Evolutionary conservation across 2,797 vertebrate species (phyloP), one percentile per base, ranked within the genome.

Genomic region (Schizopygopsis pylzovi): DNA sequence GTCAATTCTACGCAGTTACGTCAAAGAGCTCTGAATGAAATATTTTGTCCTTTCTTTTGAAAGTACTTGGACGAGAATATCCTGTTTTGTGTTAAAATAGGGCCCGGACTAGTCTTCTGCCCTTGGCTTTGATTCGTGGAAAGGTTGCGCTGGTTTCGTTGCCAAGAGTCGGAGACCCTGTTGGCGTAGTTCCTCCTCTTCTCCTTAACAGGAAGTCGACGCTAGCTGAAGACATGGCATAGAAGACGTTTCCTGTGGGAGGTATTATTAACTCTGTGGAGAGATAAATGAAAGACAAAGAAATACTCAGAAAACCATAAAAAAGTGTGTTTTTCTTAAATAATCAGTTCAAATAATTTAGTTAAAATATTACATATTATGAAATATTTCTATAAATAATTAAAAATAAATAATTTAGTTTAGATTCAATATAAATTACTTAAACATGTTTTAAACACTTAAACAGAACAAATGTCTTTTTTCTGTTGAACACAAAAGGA

Each of bases 111-210:
- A 98, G 95, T 88, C 96, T 95, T 91, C 95, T 94, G 47, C 97
- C 97, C 39, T 97, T 97, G 91, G 96, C 95, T 89, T 97, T 97
- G 91, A 97, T 97, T 49, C 97, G 96, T 59, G 97, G 97, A 85
- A 97, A 97, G 41, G 97, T 98, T 72, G 97, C 96, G 25, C 96
- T 96, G 41, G 94, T 93, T 89, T 97, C 94, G 25, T 91, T 93
- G 90, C 72, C 90, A 85, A 93, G 90, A 9, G 93, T 87, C 73
- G 92, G 88, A 0, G 77, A 92, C 88, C 93, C 91, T 22, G 91
- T 56, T 0, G 92, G 94, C 4, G 90, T 86, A 91, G 90, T 92
- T 68, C 93, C 92, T 8, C 91, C 94, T 90, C 94, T 95, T 81
- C 92, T 94, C 18, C 96, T 94, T 80, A 98, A 91, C 90, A 97